Base-by-base conservation (phyloP, 2,113 vertebrate species). In the Malurus cyaneus region DNA sequence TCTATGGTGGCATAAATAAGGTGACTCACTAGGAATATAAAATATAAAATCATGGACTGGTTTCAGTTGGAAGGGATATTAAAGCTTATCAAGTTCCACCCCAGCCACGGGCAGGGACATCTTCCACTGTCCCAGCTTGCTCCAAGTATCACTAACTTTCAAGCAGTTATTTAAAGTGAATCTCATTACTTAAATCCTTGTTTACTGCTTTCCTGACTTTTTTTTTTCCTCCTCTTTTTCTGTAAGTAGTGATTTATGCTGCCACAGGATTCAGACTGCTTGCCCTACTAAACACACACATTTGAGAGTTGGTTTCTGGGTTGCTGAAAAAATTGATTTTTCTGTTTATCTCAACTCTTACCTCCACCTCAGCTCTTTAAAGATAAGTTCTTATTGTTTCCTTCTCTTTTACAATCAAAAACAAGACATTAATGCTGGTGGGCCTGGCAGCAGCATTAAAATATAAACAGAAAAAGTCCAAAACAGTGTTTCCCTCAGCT, bases 261-360 rank as follows among this genome's bases (percentile, higher is more conserved):
- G 39, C 61, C 32, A 16, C 20, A 74, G 32, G 29, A 54, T 28
- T 29, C 34, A 46, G 39, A 8, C 34, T 60, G 36, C 23, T 25
- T 6, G 11, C 11, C 7, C 44, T 52, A 6, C 44, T 59, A 39
- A 89, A 71, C 31, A 69, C 28, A 8, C 0, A 4, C 5, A 34
- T 57, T 18, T 66, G 72, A 78, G 66, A 93, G 39, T 0, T 65
- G 25, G 5, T 54, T 70, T 59, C 66, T 80, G 56, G 28, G 34
- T 11, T 88, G 71, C 66, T 88, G 92, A 67, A 76, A 94, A 74
- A 65, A 91, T 31, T 74, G 85, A 80, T 81, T 89, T 81, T 83
- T 80, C 54, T 78, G 16, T 78, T 93, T 91, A 88, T 79, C 73
- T 93, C 73, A 42, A 79, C 36, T 78, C 9, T 54, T 28, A 66